Conservation (phyloP, 2,113 vertebrate genomes). For the Tachycineta bicolor region DNA sequence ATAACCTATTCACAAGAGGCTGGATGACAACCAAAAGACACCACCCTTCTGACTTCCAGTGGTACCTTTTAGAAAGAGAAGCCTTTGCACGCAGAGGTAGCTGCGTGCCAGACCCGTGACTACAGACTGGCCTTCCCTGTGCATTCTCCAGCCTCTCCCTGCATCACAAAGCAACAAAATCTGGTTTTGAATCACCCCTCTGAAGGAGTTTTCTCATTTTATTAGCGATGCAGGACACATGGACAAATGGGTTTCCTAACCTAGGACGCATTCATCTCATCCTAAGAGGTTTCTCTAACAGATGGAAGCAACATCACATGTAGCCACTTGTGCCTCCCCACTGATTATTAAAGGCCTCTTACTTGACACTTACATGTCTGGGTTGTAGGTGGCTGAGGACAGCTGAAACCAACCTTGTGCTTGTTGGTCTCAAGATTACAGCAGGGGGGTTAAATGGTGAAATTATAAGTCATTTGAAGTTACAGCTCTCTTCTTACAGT, state of each 20-base stretch:
- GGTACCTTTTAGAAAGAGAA: background rate
- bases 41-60: background rate
- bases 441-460: background rate
- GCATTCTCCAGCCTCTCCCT: background rate
- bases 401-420: background rate
- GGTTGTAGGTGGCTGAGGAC: background rate
- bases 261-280: background rate
- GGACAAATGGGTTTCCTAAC: background rate
- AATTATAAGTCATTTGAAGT: background rate
- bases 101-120: background rate
- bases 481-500: background rate
- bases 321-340: background rate
- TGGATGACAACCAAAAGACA: background rate
- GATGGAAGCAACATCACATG: background rate
- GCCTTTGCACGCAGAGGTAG: background rate
- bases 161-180: background rate
- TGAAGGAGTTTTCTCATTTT: background rate
- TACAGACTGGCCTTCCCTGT: background rate
- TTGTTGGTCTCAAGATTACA: background rate
- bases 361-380: background rate
- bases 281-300: background rate
- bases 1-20: background rate
- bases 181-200: background rate
- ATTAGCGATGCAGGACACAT: background rate
- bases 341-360: background rate